phyloP scores from a whole-genome alignment of 1,140 invertebrate species.

The Nasonia giraulti region DNA sequence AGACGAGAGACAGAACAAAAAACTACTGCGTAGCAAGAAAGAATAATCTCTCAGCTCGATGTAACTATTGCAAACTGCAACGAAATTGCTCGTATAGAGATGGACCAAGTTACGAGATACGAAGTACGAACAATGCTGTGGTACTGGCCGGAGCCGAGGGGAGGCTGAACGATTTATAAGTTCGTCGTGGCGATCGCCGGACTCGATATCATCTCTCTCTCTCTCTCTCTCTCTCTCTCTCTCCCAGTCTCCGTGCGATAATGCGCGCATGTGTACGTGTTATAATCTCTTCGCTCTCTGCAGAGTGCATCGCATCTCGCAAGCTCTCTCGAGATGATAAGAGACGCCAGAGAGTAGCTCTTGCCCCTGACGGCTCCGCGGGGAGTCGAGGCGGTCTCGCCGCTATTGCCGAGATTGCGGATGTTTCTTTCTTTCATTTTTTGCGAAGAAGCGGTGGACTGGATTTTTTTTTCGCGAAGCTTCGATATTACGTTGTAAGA shows the following conservation, averaged over 20 bases:
- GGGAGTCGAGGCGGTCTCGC: neutral
- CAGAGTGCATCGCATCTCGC: neutral
- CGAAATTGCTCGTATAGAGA: neutral
- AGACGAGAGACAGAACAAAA: neutral
- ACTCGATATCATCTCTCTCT: neutral
- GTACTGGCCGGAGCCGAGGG: constrained; percentile 24
- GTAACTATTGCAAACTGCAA: neutral
- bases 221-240: constrained; percentile 1
- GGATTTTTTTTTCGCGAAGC: neutral
- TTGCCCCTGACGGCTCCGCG: constrained; percentile 11
- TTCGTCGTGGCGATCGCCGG: neutral
- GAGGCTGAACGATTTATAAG: constrained; percentile 43
- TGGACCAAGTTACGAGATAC: neutral
- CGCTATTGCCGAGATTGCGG: neutral
- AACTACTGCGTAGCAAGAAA: neutral
- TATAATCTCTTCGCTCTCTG: neutral
- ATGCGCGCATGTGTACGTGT: neutral
- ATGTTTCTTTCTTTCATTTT: neutral
- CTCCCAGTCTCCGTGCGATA: neutral
- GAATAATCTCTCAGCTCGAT: neutral
- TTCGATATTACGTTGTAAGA: neutral
- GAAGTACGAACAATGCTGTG: neutral
- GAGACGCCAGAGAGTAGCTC: neutral
- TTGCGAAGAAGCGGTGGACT: neutral
- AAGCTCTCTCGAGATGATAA: neutral